phyloP scores from a whole-genome alignment of 2,113 vertebrate genomes.

The Sitta europaea region DNA sequence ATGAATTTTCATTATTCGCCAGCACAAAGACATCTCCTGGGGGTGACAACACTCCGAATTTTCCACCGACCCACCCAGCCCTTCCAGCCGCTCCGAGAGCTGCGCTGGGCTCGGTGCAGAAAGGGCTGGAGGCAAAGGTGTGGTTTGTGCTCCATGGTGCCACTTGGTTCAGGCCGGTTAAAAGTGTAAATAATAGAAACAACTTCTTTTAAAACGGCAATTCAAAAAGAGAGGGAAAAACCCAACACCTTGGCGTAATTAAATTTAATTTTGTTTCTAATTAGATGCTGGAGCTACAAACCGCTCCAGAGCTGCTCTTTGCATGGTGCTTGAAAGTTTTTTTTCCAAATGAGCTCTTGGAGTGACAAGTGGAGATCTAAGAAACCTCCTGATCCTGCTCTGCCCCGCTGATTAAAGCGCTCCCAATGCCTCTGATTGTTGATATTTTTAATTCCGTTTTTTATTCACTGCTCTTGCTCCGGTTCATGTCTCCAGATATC shows the following conservation, averaged over 20 bases:
- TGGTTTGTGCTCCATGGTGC: not conserved
- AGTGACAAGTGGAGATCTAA: not conserved
- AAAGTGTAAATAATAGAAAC: not conserved
- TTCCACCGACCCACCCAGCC: not conserved
- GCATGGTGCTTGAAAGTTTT: not conserved
- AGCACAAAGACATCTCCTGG: not conserved
- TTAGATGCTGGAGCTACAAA: not conserved
- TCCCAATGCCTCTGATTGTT: not conserved
- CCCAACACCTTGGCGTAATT: not conserved
- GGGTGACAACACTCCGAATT: not conserved
- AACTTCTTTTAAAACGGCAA: not conserved
- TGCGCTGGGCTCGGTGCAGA: not conserved
- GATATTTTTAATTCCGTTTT: not conserved
- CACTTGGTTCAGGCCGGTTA: not conserved
- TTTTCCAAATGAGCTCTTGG: not conserved
- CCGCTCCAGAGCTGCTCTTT: not conserved
- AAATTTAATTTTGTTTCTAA: not conserved
- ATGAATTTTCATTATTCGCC: not conserved
- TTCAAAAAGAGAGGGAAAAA: not conserved
- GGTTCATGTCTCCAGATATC: not conserved
- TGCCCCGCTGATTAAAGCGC: not conserved
- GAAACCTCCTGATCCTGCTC: not conserved
- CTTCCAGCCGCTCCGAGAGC: not conserved
- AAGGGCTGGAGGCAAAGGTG: not conserved
- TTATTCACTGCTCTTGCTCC: not conserved